Evolutionary conservation across 2,797 vertebrate species (phyloP).

Genomic region (Pyrocephalus nanus): DNA sequence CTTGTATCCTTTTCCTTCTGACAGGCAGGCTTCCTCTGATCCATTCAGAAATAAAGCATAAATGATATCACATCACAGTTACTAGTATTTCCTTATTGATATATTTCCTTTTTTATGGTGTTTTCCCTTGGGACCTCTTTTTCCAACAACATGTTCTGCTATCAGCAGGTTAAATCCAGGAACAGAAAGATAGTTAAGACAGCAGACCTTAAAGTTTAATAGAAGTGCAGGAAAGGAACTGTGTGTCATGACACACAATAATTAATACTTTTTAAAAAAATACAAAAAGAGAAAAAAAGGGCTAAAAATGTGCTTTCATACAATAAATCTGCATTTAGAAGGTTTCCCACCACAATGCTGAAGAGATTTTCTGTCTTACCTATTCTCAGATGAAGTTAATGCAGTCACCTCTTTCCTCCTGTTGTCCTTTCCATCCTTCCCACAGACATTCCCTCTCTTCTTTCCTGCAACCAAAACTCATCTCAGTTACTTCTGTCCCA

Average conservation of each 20-base stretch:
- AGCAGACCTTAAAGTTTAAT: neutral
- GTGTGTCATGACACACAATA: neutral
- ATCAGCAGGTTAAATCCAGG: neutral
- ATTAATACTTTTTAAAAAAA: neutral
- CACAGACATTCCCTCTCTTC: neutral
- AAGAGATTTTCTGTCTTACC: neutral
- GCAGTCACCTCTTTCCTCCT: neutral
- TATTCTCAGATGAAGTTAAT: neutral
- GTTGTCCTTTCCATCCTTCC: neutral
- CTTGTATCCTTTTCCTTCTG: neutral
- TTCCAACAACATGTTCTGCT: neutral
- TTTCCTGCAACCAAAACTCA: neutral
- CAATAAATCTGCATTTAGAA: neutral
- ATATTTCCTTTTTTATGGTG: neutral
- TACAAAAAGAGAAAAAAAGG: fast-evolving
- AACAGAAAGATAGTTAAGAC: neutral
- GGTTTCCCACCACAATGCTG: neutral
- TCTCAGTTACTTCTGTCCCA: neutral
- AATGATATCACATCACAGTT: neutral
- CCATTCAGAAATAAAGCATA: neutral
- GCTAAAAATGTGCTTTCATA: fast-evolving
- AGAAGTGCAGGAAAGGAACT: neutral
- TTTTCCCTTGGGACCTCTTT: neutral
- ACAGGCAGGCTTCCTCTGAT: neutral
- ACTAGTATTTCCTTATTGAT: neutral